Percentiles rank a stretch among this genome's conserved stretches.
Evolutionary conservation across 2,888 invertebrate species (phyloP).

Genomic region (Meandrusa payeni): DNA sequence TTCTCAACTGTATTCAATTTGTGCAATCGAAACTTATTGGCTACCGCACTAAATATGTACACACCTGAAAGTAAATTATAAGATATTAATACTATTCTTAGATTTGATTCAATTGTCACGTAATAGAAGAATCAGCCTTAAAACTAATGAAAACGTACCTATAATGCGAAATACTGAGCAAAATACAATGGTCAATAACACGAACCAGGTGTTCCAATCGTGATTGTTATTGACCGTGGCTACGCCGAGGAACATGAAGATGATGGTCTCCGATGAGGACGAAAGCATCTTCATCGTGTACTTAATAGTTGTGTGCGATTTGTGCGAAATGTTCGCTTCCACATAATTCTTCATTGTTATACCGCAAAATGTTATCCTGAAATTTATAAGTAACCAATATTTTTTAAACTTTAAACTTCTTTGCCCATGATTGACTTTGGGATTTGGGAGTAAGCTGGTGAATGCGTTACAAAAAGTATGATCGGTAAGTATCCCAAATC

Average conservation of each 20-base stretch:
- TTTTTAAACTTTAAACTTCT: too few relatives aligned
- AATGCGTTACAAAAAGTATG: too few relatives aligned
- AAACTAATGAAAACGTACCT: constrained; percentile 82
- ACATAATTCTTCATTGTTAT: constrained; percentile 99
- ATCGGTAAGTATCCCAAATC: too few relatives aligned
- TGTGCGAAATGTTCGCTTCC: constrained; percentile 97
- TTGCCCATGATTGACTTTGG: too few relatives aligned
- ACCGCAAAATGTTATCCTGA: constrained; percentile 99
- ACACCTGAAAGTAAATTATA: constrained; percentile 87
- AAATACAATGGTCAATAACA: constrained; percentile 94
- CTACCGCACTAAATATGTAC: constrained; percentile 91
- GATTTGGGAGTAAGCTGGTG: too few relatives aligned
- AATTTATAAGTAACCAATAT: too few relatives aligned
- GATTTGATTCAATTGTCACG: background rate
- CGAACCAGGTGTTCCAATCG: constrained; percentile 98
- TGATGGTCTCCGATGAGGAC: constrained; percentile 98
- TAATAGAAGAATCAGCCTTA: too few relatives aligned
- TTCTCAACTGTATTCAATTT: constrained; percentile 96
- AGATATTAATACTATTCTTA: background rate
- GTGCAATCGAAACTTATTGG: constrained; percentile 95
- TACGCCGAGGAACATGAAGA: constrained; percentile 99
- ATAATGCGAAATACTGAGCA: constrained; percentile 95
- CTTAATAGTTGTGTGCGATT: constrained; percentile 98
- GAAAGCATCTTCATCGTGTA: constrained; percentile 99
- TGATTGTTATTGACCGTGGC: constrained; percentile 97